phyloP scores from a whole-genome alignment of 2,888 invertebrate species.

The Nysson spinosus region DNA sequence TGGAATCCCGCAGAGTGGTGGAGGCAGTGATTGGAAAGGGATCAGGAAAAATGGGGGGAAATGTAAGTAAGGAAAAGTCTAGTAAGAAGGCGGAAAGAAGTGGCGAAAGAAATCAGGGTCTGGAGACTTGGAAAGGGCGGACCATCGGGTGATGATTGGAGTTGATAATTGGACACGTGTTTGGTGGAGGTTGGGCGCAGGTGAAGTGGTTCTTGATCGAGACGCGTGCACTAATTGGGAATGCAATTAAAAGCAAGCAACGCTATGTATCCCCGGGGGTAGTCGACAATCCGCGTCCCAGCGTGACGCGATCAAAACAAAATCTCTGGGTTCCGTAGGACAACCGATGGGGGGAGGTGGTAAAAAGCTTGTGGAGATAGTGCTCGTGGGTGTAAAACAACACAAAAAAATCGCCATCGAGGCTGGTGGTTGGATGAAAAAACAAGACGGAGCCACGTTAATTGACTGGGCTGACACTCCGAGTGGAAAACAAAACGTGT shows the following conservation, averaged over 20 bases:
- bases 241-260: conserved; percentile 74
- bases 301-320: conserved; percentile 64
- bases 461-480: conserved; percentile 58
- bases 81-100: no score
- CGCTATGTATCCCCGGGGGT: conserved; percentile 46
- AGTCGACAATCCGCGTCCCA: conserved; percentile 34
- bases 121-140: no score
- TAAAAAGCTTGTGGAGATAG: not conserved
- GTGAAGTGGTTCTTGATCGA: conserved; percentile 70
- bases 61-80: no score
- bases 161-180: conserved; percentile 76
- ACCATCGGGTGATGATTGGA: conserved; percentile 20
- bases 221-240: conserved; percentile 75
- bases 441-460: conserved; percentile 49
- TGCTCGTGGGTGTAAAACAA: conserved; percentile 5
- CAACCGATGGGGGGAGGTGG: conserved; percentile 3
- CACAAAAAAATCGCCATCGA: conserved; percentile 43
- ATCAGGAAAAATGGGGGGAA: no score
- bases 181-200: conserved; percentile 51
- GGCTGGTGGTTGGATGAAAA: conserved; percentile 37
- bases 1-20: no score
- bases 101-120: no score
- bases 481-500: conserved; percentile 55
- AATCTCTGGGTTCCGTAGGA: conserved; percentile 35
- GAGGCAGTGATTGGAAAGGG: no score